A percentile compares a stretch with the other conserved stretches of the same genome.
Conservation (phyloP, 2,113 vertebrate genomes). For the Eonycteris spelaea region DNA sequence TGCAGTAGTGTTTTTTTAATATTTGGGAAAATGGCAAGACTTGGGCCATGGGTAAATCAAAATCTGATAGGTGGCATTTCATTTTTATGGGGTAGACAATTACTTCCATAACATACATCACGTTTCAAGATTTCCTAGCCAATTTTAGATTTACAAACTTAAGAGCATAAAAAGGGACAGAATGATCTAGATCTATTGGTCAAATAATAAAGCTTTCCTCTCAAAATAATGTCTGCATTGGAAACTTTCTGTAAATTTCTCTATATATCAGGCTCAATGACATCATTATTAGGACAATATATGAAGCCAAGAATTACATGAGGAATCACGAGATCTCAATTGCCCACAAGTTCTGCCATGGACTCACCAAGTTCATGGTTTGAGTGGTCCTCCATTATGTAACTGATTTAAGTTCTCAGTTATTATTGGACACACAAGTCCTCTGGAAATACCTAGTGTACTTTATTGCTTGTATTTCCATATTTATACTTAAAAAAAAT, state of each 20-base stretch:
- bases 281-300: neutral
- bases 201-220: neutral
- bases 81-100: neutral
- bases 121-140: neutral
- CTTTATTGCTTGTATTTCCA: neutral
- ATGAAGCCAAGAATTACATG: neutral
- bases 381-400: neutral
- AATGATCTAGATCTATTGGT: neutral
- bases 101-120: neutral
- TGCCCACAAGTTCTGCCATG: neutral
- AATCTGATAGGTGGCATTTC: neutral
- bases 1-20: neutral
- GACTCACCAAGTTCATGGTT: neutral
- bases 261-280: neutral
- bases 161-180: neutral
- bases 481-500: neutral
- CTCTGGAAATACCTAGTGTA: neutral
- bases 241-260: neutral
- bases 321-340: neutral
- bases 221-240: neutral
- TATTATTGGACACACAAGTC: neutral
- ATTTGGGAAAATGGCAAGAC: neutral
- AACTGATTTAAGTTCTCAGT: neutral
- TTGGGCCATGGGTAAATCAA: neutral
- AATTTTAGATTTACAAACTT: conserved; percentile 16